Percentiles rank a stretch among this genome's conserved stretches.
Evolutionary conservation across 2,888 invertebrate genomes (phyloP).

Genomic region (Lacanobia oleracea): DNA sequence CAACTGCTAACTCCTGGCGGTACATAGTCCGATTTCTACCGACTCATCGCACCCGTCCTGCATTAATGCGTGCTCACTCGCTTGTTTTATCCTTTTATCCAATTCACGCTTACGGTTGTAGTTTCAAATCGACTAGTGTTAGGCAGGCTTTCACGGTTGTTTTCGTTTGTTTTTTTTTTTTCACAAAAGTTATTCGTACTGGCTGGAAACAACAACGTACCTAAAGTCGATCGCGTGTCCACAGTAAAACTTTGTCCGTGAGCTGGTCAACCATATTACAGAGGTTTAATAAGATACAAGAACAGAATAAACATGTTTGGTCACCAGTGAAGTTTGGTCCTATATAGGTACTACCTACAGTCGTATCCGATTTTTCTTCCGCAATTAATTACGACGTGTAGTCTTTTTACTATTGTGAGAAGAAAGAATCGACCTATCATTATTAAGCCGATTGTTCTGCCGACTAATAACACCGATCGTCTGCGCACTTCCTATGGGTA

Average conservation of each 20-base stretch:
- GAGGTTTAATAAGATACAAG: background rate
- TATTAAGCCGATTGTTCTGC: conserved; percentile 17
- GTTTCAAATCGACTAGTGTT: conserved; percentile 31
- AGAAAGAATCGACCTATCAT: conserved; percentile 22
- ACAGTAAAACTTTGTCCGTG: background rate
- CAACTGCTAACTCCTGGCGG: conserved; percentile 15
- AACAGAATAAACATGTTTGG: too few species aligned
- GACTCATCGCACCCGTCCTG: conserved; percentile 52
- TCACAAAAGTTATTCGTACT: background rate
- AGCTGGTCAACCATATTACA: background rate
- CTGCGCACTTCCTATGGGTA: conserved; percentile 41
- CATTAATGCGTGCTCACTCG: conserved; percentile 45
- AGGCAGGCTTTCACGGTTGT: conserved; percentile 6
- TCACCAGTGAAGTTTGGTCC: too few species aligned
- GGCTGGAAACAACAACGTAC: background rate
- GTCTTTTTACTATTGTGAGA: conserved; percentile 8
- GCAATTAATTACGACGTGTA: background rate
- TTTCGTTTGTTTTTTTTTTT: background rate
- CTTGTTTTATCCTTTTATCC: conserved; percentile 53
- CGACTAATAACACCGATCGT: conserved; percentile 43
- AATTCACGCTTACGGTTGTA: conserved; percentile 51
- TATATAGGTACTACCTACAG: background rate
- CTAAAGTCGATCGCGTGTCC: background rate
- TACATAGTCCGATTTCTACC: conserved; percentile 32
- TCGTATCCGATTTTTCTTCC: background rate